Evolutionary conservation across 2,888 invertebrate genomes (phyloP).

Genomic region (Plebejus argus): DNA sequence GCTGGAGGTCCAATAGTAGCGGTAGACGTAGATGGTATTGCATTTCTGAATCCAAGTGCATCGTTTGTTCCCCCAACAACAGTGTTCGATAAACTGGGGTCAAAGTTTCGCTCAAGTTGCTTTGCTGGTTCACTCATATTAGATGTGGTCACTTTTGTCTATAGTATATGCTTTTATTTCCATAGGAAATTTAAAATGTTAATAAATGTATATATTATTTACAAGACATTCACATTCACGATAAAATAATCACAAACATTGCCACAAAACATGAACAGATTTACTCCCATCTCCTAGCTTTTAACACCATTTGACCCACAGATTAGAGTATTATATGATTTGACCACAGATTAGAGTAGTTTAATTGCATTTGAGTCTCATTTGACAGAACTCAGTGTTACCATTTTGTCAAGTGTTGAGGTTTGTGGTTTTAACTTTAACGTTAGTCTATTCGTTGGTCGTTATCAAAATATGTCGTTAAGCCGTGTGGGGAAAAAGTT

Average conservation of each 20-base stretch:
- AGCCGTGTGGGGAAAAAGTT: too few relatives aligned
- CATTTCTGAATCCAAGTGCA: slow-evolving; percentile 54
- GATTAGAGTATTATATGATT: too few relatives aligned
- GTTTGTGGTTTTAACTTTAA: too few relatives aligned
- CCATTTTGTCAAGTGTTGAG: too few relatives aligned
- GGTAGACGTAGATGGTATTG: slow-evolving; percentile 56
- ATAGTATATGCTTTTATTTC: not conserved
- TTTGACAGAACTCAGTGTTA: too few relatives aligned
- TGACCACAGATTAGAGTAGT: too few relatives aligned
- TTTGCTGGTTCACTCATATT: slow-evolving; percentile 60
- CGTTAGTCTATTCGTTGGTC: too few relatives aligned
- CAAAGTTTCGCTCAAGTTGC: slow-evolving; percentile 56
- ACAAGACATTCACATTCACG: not conserved
- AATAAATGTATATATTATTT: not conserved
- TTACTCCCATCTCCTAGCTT: too few relatives aligned
- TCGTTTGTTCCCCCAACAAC: slow-evolving; percentile 48
- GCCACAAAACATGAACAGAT: too few relatives aligned
- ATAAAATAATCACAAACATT: slow-evolving; percentile 9
- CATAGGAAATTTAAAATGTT: not conserved
- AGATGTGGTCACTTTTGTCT: not conserved
- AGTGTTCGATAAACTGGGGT: slow-evolving; percentile 56
- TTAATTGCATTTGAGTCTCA: too few relatives aligned
- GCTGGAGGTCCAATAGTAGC: slow-evolving; percentile 50
- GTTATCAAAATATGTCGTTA: too few relatives aligned
- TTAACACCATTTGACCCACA: too few relatives aligned